Evolutionary conservation across 2,113 vertebrate genomes (phyloP).

Genomic region (Alethe diademata): DNA sequence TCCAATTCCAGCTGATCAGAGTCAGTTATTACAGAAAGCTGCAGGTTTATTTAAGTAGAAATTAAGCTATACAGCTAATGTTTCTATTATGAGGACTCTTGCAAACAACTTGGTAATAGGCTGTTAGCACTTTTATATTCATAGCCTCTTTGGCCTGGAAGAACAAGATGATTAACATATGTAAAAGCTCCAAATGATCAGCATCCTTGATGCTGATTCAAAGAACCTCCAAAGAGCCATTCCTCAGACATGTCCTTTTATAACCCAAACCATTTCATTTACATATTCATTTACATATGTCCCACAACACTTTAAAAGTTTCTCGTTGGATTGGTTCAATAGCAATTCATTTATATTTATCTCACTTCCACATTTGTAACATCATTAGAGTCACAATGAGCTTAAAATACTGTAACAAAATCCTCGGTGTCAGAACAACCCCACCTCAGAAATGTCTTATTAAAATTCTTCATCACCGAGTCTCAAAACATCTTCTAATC

Average conservation of each 20-base stretch:
- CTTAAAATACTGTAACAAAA: constrained; percentile 55
- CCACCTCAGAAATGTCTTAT: constrained; percentile 58
- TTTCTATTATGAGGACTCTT: constrained; percentile 24
- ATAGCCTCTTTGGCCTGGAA: constrained; percentile 43
- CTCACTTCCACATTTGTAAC: constrained; percentile 60
- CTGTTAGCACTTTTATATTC: constrained; percentile 59
- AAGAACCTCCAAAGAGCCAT: constrained; percentile 56
- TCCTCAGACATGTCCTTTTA: constrained; percentile 55
- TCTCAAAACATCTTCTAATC: constrained; percentile 67
- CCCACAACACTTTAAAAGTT: constrained; percentile 59
- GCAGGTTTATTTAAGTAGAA: constrained; percentile 47
- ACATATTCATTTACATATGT: constrained; percentile 54
- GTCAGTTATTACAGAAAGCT: neutral
- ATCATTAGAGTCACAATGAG: constrained; percentile 58
- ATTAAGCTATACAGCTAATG: neutral
- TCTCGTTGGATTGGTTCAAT: constrained; percentile 12
- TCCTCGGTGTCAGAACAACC: constrained; percentile 31
- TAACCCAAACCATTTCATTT: constrained; percentile 46
- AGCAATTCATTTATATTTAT: constrained; percentile 55
- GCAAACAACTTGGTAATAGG: constrained; percentile 52
- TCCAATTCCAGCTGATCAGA: neutral
- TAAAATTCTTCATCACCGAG: constrained; percentile 56
- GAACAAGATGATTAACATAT: constrained; percentile 62
- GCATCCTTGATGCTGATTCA: constrained; percentile 56
- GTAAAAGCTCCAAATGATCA: constrained; percentile 57